Percentiles rank a stretch among this genome's conserved stretches.
These are phyloP conservation scores for Nyctibius bracteatus DNA, from an alignment of 2,113 vertebrate genomes.

Conservation along the genomic window DNA sequence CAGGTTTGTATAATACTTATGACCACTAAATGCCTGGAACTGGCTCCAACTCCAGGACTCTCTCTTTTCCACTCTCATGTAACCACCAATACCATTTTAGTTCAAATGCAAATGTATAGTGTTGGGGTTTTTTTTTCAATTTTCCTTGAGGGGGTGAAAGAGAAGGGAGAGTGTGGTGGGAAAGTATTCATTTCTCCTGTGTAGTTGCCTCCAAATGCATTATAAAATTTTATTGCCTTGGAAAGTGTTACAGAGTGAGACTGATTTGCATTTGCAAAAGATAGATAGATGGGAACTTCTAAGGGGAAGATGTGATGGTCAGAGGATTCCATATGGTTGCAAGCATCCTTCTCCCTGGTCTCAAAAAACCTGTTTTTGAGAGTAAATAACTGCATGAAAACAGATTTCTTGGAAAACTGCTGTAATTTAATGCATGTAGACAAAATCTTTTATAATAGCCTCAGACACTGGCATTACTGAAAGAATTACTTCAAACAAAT, in stretches of 20 bases:
- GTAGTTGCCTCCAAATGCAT: neutral
- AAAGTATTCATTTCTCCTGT: neutral
- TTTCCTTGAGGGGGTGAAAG: neutral
- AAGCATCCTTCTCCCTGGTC: constrained; percentile 1
- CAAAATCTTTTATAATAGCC: constrained; percentile 33
- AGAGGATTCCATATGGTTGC: neutral
- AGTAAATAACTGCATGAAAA: constrained; percentile 54
- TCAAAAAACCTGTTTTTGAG: constrained; percentile 25
- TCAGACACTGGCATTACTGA: neutral
- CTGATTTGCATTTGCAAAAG: constrained; percentile 30
- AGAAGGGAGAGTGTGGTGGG: neutral
- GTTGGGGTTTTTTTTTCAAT: neutral
- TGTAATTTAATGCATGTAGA: constrained; percentile 50
- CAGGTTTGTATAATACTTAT: neutral
- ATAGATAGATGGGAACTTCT: neutral
- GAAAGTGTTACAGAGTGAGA: neutral
- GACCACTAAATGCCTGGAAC: neutral
- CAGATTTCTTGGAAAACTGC: constrained; percentile 39
- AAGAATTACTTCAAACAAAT: constrained; percentile 31
- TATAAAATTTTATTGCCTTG: constrained; percentile 33
- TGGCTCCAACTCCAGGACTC: neutral
- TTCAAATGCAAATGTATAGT: neutral
- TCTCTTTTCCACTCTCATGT: neutral
- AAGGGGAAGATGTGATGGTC: neutral
- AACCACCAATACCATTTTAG: neutral